Evolutionary conservation across 1,140 invertebrate genomes (phyloP), one percentile per base, ranked within the genome.

Genomic region (Globodera ellingtonae): DNA sequence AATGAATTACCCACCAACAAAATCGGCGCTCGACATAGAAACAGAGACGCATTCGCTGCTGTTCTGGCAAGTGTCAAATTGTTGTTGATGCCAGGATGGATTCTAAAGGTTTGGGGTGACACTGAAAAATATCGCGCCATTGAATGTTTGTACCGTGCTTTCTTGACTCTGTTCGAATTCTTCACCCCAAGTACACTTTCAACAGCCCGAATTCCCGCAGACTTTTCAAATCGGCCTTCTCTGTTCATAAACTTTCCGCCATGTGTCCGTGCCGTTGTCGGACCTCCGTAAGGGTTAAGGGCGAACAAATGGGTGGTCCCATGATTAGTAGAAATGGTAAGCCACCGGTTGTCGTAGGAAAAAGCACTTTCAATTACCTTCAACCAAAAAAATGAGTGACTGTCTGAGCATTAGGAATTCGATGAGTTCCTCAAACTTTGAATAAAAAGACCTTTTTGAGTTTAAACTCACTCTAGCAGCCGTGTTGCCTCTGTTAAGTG

Each of bases 281-380:
- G 92, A 80, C 92, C 97, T 81, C 97, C 97, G 89, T 98, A 98
- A n/a, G 96, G 94, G 44, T 95, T 96, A 10, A 98, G 93, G 1
- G 97, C 95, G 91, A 98, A 98, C 69, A 98, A 93, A 89, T 99
- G 97, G 21, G 96, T 97, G 3, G 97, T 98, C 78, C 96, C 97
- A 81, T 97, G 93, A 82, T 97, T 91, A 7, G 97, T 98, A 46
- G 94, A 95, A 1, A 98, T 93, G 18, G 95, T 94, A 10, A 95
- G 93, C 97, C 97, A 99, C 72, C 97, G 93, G 66, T 94, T 95
- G 90, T 98, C 97, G 79, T 93, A 91, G 10, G 95, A 95, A 90
- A 92, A 93, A 9, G 72, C 93, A 92, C 89, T 79, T 56, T 84
- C 79, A 46, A 89, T 66, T 4, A 87, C 84, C 85, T 86, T 35